Evolutionary conservation across 2,888 invertebrate genomes (phyloP).

Genomic region (Busseola fusca): DNA sequence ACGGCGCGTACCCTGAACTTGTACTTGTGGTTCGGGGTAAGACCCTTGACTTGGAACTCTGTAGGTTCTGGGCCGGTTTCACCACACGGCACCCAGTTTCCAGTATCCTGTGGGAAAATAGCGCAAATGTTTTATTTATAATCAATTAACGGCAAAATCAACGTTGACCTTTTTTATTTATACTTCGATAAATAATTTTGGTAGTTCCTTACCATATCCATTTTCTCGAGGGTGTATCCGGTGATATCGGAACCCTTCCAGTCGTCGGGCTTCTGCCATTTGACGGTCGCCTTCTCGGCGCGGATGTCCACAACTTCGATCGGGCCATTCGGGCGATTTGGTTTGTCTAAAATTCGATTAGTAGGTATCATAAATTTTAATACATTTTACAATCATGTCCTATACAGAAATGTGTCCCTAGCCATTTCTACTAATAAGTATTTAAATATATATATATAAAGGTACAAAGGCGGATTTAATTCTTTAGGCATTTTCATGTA

Average conservation of each 20-base stretch:
- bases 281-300: conserved; percentile 96
- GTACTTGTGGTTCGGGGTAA: conserved; percentile 98
- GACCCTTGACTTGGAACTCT: conserved; percentile 95
- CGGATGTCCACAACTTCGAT: conserved; percentile 96
- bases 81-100: conserved; percentile 98
- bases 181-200: neutral
- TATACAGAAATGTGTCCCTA: too few species aligned
- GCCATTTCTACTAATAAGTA: neutral
- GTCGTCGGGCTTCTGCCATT: conserved; percentile 97
- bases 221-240: conserved; percentile 97
- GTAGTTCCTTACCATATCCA: conserved; percentile 92
- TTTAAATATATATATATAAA: too few species aligned
- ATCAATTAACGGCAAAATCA: too few species aligned
- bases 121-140: neutral
- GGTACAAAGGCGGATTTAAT: too few species aligned
- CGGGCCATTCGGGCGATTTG: conserved; percentile 95
- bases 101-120: conserved; percentile 90
- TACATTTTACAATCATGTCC: too few species aligned
- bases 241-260: conserved; percentile 96
- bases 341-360: conserved; percentile 91
- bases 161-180: too few species aligned
- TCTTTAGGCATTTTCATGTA: too few species aligned
- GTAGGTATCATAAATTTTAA: neutral
- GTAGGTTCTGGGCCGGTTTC: conserved; percentile 95
- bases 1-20: conserved; percentile 99